Percentiles rank a stretch among this genome's conserved stretches.
phyloP scores from a whole-genome alignment of 2,113 vertebrate genomes.

The Sclerurus mexicanus region DNA sequence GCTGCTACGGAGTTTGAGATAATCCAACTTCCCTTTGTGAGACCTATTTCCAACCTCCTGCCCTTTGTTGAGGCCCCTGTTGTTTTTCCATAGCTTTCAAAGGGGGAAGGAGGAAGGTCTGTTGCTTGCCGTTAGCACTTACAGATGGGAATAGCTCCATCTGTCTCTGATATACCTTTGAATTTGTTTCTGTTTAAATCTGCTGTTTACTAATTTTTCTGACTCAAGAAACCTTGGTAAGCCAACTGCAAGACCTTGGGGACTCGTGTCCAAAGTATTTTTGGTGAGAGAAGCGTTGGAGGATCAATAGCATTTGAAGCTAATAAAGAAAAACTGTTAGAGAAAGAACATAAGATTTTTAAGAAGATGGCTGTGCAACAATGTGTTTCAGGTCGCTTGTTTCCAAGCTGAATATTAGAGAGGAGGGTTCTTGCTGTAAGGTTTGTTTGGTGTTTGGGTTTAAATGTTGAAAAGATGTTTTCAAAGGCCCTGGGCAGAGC shows the following conservation, averaged over 20 bases:
- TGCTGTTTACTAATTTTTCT: not conserved
- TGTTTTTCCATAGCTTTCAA: not conserved
- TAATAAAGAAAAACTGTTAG: not conserved
- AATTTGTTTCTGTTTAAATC: not conserved
- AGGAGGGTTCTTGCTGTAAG: not conserved
- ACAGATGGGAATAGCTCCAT: not conserved
- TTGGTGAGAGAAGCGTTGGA: not conserved
- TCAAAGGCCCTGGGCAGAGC: not conserved
- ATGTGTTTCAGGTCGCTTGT: not conserved
- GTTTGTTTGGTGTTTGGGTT: not conserved
- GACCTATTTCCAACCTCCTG: not conserved
- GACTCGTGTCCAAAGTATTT: not conserved
- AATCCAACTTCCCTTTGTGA: not conserved
- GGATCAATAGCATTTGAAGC: not conserved
- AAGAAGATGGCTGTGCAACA: not conserved
- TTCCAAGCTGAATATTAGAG: not conserved
- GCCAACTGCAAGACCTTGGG: not conserved
- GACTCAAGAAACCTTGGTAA: not conserved
- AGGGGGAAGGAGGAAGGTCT: not conserved
- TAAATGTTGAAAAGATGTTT: not conserved
- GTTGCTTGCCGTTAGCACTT: rapidly evolving
- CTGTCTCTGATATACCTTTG: not conserved
- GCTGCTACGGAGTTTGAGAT: not conserved
- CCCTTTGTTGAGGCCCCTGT: not conserved
- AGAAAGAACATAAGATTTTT: not conserved